Base-by-base conservation (phyloP, 2,113 vertebrate genomes). In the Notechis scutatus region DNA sequence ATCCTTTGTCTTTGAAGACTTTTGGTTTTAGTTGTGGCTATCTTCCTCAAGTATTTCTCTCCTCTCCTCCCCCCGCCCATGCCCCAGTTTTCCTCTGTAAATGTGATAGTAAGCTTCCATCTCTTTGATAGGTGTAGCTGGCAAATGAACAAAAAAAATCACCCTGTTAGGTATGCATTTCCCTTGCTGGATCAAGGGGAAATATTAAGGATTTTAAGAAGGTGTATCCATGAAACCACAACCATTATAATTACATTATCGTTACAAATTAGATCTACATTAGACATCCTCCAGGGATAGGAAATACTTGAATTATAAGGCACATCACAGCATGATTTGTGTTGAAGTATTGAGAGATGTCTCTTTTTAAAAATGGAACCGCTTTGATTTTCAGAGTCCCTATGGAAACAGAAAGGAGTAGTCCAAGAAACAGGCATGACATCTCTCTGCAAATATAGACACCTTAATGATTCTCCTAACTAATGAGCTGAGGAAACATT, bases 381-480 rank as follows among this genome's bases (percentile, higher is more conserved):
- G 34, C 86, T 85, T 93, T 91, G 42, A 91, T 57, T 56, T 92
- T 91, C 26, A 89, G 24, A 90, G 55, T 42, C 85, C 45, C 59
- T 39, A 42, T 10, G 88, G 90, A 26, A 29, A 47, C 47, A 39
- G 86, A 89, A 92, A 29, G 29, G 52, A 57, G 18, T 81, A 47
- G 92, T 93, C 74, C 29, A 11, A 90, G 26, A 88, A 64, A 52
- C 56, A 18, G 15, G 39, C 85, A 69, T 55, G 50, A 87, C 81
- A 74, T 24, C 81, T 92, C 12, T 59, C 12, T 89, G 42, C 45
- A 64, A 50, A 93, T 92, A 93, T 87, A 50, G 74, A 94, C 91
- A 50, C 52, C 5, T 24, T 50, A 91, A 45, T 57, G 61, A 59
- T 14, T 39, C 5, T 90, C 6, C 8, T n/a, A 94, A 94, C 61